Conservation (phyloP, 2,888 invertebrate species). For the Amaurobius ferox region DNA sequence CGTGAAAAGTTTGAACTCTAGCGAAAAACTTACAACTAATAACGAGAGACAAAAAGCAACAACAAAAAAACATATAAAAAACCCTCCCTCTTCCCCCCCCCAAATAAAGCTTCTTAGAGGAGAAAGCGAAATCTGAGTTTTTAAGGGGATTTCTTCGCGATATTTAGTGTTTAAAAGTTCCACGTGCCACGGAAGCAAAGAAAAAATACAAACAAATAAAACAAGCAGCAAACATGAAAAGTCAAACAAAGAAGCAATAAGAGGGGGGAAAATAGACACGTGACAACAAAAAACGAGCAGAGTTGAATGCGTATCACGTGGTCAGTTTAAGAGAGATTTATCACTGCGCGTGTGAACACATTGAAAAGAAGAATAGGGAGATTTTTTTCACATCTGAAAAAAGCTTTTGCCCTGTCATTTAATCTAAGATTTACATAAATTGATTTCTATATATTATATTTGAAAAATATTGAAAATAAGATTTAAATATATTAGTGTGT, state of each 20-base stretch:
- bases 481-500: too few relatives aligned
- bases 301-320: slow-evolving; percentile 50
- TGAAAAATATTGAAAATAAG: too few relatives aligned
- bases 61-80: background rate
- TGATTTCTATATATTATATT: too few relatives aligned
- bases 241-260: background rate
- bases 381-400: slow-evolving; percentile 31
- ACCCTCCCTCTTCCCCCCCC: background rate
- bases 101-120: background rate
- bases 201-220: background rate
- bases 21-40: slow-evolving; percentile 7
- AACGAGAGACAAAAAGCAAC: background rate
- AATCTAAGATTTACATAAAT: too few relatives aligned
- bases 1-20: slow-evolving; percentile 1
- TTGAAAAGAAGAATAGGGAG: slow-evolving; percentile 37
- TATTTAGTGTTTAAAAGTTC: slow-evolving; percentile 36
- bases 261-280: background rate
- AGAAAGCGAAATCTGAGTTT: slow-evolving; percentile 12
- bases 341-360: slow-evolving; percentile 65
- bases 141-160: slow-evolving; percentile 28
- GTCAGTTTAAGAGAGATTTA: slow-evolving; percentile 56
- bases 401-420: too few relatives aligned
- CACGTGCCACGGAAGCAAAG: background rate
- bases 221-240: background rate
- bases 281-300: background rate